A percentile compares a stretch with the other conserved stretches of the same genome.
phyloP scores from a whole-genome alignment of 2,888 invertebrate species.

The Drosophila subquinaria region DNA sequence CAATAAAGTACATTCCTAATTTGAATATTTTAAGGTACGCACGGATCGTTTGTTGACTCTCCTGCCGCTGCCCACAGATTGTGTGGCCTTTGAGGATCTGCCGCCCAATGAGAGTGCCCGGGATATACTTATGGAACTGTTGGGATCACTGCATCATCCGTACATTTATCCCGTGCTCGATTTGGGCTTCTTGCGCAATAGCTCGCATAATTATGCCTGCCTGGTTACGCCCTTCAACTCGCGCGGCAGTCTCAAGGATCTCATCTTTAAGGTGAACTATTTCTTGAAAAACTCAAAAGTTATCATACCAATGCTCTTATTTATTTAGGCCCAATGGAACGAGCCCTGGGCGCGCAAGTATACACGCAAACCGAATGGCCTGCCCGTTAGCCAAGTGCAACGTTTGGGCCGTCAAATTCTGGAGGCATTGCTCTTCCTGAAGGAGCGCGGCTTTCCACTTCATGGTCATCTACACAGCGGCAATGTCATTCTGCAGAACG shows the following conservation, averaged over 20 bases:
- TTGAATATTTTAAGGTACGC: slow-evolving; percentile 79
- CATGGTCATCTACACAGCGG: slow-evolving; percentile 95
- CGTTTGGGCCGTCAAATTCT: slow-evolving; percentile 94
- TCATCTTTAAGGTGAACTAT: slow-evolving; percentile 92
- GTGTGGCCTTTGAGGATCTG: slow-evolving; percentile 86
- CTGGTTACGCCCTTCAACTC: slow-evolving; percentile 93
- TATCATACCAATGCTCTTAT: not conserved
- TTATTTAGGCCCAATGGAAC: slow-evolving; percentile 90
- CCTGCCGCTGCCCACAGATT: slow-evolving; percentile 85
- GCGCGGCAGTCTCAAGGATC: slow-evolving; percentile 94
- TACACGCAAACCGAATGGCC: slow-evolving; percentile 88
- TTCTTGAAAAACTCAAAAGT: slow-evolving; percentile 38
- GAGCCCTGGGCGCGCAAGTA: slow-evolving; percentile 93
- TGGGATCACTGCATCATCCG: slow-evolving; percentile 95
- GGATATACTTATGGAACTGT: slow-evolving; percentile 91
- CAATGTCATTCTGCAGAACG: slow-evolving; percentile 96
- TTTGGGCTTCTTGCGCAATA: slow-evolving; percentile 89
- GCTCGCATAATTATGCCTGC: slow-evolving; percentile 88
- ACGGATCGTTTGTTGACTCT: slow-evolving; percentile 85
- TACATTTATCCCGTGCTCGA: slow-evolving; percentile 96
- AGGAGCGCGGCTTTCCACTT: slow-evolving; percentile 93
- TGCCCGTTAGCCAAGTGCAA: slow-evolving; percentile 93
- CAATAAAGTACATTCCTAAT: too few species aligned
- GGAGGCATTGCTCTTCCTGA: slow-evolving; percentile 93
- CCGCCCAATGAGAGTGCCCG: slow-evolving; percentile 89